Evolutionary conservation across 2,113 vertebrate species (phyloP).

Genomic region (Sus scrofa): T2T-Sscrofa CM000812.6:187729001-187729500

Average conservation of each 20-base stretch:
- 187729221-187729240: neutral
- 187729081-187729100: neutral
- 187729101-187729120: neutral
- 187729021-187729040: neutral
- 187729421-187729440: neutral
- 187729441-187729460: neutral
- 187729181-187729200: neutral
- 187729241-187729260: neutral
- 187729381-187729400: neutral
- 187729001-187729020: neutral
- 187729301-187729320: neutral
- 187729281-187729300: neutral
- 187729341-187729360: neutral
- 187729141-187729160: neutral
- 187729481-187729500: neutral
- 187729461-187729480: neutral
- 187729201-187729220: neutral
- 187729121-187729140: neutral
- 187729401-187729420: neutral
- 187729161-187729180: neutral
- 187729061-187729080: neutral
- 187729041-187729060: neutral
- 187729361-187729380: constrained; percentile 24
- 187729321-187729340: neutral
- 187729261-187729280: neutral